Percentiles rank a stretch among this genome's conserved stretches.
Conservation (phyloP, 2,797 vertebrate species). For the Tenualosa thibaudeaui region DNA sequence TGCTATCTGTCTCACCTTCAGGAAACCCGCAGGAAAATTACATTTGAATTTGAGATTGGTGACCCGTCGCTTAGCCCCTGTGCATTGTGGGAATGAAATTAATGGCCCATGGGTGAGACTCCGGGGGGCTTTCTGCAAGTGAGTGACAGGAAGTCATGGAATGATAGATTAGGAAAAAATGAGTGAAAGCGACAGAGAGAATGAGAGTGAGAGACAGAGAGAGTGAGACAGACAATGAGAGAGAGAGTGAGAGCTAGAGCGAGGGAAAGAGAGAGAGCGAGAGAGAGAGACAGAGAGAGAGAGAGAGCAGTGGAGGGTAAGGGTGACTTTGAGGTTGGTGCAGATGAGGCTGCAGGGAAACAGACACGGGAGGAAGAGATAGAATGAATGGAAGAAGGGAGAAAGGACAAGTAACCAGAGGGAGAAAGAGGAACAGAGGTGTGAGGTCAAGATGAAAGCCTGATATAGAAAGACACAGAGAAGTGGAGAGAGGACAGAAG, state of each 20-base stretch:
- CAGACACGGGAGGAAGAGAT: not conserved
- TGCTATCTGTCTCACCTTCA: constrained; percentile 42
- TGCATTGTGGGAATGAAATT: constrained; percentile 46
- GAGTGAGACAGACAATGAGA: not conserved
- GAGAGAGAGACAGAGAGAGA: not conserved
- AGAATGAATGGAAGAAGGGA: constrained; percentile 28
- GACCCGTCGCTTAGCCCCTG: constrained; percentile 36
- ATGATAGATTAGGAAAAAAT: constrained; percentile 25
- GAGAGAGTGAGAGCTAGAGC: not conserved
- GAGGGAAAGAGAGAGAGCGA: not conserved
- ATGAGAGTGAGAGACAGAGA: not conserved
- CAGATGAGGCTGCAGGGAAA: not conserved
- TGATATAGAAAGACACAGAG: constrained; percentile 14
- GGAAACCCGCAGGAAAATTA: constrained; percentile 45
- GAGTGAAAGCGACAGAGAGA: constrained; percentile 12
- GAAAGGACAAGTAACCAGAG: constrained; percentile 7
- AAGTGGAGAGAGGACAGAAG: not conserved
- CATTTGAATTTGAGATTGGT: constrained; percentile 53
- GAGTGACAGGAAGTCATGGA: constrained; percentile 32
- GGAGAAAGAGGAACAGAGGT: constrained; percentile 15
- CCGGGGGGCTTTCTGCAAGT: constrained; percentile 22
- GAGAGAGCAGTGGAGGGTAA: not conserved
- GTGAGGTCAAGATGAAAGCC: constrained; percentile 15
- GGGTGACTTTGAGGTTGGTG: constrained; percentile 20
- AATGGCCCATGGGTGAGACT: constrained; percentile 43